phyloP scores from a whole-genome alignment of 1,140 invertebrate species.

The Panagrolaimus sp. region DNA sequence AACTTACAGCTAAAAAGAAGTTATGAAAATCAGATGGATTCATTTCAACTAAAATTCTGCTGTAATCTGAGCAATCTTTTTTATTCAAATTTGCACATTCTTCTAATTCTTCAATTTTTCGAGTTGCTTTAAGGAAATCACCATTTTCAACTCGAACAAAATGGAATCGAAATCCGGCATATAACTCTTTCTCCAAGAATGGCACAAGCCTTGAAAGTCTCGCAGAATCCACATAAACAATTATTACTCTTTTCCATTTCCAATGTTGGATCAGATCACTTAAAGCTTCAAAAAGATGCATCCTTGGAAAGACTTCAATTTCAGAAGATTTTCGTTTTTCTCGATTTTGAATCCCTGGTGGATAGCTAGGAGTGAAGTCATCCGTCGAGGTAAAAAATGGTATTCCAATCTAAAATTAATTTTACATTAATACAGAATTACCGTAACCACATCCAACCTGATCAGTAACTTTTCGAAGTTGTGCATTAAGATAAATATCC shows the following conservation, averaged over 20 bases:
- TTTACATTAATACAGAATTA: neutral
- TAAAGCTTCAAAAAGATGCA: slow-evolving; percentile 53
- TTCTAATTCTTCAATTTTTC: slow-evolving; percentile 51
- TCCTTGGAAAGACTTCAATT: slow-evolving; percentile 52
- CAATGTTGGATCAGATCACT: slow-evolving; percentile 55
- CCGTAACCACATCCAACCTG: slow-evolving; percentile 9
- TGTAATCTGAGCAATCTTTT: slow-evolving; percentile 52
- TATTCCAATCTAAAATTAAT: slow-evolving; percentile 43
- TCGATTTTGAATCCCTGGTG: neutral
- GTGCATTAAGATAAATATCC: slow-evolving; percentile 19
- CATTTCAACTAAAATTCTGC: slow-evolving; percentile 54
- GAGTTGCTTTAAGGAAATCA: slow-evolving; percentile 34
- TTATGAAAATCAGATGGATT: slow-evolving; percentile 51
- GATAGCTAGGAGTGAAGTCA: slow-evolving; percentile 29
- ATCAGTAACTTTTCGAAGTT: slow-evolving; percentile 3
- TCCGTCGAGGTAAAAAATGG: slow-evolving; percentile 52
- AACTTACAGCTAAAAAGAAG: slow-evolving; percentile 51
- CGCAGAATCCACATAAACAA: slow-evolving; percentile 50
- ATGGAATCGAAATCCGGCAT: neutral
- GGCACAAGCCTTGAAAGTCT: slow-evolving; percentile 31
- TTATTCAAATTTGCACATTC: slow-evolving; percentile 43
- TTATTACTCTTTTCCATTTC: slow-evolving; percentile 53
- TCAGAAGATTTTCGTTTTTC: slow-evolving; percentile 8
- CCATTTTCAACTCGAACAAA: slow-evolving; percentile 1
- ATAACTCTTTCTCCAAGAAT: neutral